phyloP scores from a whole-genome alignment of 2,888 invertebrate species.

The Amblyjoppa proteus region DNA sequence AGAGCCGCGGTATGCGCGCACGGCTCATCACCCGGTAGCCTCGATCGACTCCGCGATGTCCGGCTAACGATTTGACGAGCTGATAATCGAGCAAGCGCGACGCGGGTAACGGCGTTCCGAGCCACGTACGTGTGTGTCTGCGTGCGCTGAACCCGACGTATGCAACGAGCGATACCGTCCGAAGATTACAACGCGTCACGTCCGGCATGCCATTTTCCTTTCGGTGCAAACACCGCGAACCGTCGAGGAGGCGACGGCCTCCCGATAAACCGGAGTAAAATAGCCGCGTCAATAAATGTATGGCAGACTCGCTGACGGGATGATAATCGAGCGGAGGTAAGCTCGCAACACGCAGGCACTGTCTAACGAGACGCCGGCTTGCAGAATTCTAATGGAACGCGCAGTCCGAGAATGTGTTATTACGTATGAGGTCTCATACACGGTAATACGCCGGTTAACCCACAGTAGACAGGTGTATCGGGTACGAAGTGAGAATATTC shows the following conservation, averaged over 20 bases:
- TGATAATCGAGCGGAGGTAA: conserved; percentile 23
- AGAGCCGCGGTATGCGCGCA: conserved; percentile 40
- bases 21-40: conserved; percentile 59
- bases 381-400: background rate
- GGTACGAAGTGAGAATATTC: conserved; percentile 48
- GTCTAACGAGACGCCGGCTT: conserved; percentile 14
- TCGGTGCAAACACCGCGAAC: conserved; percentile 11
- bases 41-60: conserved; percentile 45
- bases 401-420: background rate
- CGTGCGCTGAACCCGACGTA: too few relatives aligned
- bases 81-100: conserved; percentile 40
- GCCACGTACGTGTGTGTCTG: background rate
- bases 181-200: conserved; percentile 13
- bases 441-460: background rate
- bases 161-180: conserved; percentile 8
- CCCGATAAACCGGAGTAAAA: conserved; percentile 36
- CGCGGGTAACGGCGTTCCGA: background rate
- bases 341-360: conserved; percentile 17
- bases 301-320: background rate
- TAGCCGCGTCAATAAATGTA: background rate
- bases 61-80: conserved; percentile 44
- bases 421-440: background rate
- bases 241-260: background rate
- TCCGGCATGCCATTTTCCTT: conserved; percentile 46
- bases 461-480: conserved; percentile 34